Evolutionary conservation across 2,797 vertebrate species (phyloP).

Genomic region (Hippoglossus hippoglossus): DNA sequence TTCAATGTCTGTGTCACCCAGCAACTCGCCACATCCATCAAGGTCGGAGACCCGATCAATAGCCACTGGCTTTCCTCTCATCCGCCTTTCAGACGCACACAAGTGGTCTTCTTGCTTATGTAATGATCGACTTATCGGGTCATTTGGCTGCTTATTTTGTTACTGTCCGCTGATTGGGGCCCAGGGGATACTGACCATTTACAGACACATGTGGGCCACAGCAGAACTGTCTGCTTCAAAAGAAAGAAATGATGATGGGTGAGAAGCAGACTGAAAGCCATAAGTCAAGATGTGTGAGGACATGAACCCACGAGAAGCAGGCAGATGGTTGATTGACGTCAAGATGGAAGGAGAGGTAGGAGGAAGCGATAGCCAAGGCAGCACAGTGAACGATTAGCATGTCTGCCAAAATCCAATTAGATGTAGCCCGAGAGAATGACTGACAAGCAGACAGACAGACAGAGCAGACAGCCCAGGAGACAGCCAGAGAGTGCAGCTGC

Average conservation of each 20-base stretch:
- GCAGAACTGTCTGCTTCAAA: conserved; percentile 24
- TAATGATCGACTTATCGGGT: conserved; percentile 76
- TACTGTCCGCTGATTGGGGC: conserved; percentile 63
- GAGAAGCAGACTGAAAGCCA: conserved; percentile 9
- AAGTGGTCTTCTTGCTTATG: conserved; percentile 73
- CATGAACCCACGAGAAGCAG: conserved; percentile 20
- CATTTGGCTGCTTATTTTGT: conserved; percentile 77
- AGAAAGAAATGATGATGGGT: conserved; percentile 8
- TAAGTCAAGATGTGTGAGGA: conserved; percentile 26
- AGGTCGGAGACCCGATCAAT: conserved; percentile 73
- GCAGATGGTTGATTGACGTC: conserved; percentile 35
- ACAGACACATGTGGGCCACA: conserved; percentile 39
- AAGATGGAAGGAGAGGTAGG: conserved; percentile 31
- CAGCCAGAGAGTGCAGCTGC: conserved; percentile 75
- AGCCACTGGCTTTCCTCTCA: conserved; percentile 60
- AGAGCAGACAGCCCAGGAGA: conserved; percentile 62
- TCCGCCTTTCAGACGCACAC: conserved; percentile 56
- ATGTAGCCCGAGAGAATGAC: conserved; percentile 56
- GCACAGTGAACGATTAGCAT: conserved; percentile 53
- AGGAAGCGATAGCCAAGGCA: conserved; percentile 43
- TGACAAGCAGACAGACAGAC: conserved; percentile 60
- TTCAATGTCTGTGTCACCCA: conserved; percentile 48
- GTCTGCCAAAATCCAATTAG: conserved; percentile 73
- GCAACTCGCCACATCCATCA: conserved; percentile 72
- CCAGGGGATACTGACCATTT: conserved; percentile 50